These are phyloP conservation scores for Clupea harengus DNA, from an alignment of 2,113 vertebrate genomes.

Conservation along the genomic window DNA sequence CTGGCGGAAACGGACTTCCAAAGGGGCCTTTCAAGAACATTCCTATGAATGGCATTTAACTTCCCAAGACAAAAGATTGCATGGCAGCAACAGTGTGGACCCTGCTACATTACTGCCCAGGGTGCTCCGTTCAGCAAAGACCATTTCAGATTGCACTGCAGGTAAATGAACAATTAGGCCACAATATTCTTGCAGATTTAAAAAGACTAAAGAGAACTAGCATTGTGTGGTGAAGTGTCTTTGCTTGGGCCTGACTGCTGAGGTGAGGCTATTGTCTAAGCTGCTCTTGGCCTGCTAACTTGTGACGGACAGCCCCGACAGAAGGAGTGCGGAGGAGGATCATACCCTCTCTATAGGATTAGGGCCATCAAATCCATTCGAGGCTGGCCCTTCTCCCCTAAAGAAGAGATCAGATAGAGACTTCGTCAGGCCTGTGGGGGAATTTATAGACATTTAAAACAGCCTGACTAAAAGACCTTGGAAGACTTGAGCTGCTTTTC, in stretches of 20 bases:
- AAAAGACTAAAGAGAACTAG: neutral
- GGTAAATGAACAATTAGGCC: neutral
- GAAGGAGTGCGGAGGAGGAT: conserved; percentile 51
- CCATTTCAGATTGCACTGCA: neutral
- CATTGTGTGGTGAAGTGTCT: neutral
- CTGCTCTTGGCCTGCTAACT: conserved; percentile 53
- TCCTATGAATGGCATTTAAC: neutral
- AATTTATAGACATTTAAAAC: conserved; percentile 66
- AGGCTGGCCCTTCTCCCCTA: conserved; percentile 45
- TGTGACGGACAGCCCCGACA: conserved; percentile 49
- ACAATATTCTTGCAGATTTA: neutral
- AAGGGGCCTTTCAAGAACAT: neutral
- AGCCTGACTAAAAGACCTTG: conserved; percentile 52
- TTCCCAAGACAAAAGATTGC: neutral
- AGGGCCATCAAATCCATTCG: conserved; percentile 62
- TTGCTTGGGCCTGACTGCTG: neutral
- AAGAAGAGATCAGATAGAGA: conserved; percentile 59
- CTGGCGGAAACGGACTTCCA: no score
- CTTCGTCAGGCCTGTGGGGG: conserved; percentile 49
- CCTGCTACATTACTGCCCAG: neutral
- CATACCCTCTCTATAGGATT: conserved; percentile 65
- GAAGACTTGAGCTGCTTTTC: conserved; percentile 62
- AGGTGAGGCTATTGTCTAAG: conserved; percentile 41
- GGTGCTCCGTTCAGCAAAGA: neutral
- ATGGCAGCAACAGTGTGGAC: neutral